phyloP scores from a whole-genome alignment of 2,113 vertebrate species.

The Mola mola region DNA sequence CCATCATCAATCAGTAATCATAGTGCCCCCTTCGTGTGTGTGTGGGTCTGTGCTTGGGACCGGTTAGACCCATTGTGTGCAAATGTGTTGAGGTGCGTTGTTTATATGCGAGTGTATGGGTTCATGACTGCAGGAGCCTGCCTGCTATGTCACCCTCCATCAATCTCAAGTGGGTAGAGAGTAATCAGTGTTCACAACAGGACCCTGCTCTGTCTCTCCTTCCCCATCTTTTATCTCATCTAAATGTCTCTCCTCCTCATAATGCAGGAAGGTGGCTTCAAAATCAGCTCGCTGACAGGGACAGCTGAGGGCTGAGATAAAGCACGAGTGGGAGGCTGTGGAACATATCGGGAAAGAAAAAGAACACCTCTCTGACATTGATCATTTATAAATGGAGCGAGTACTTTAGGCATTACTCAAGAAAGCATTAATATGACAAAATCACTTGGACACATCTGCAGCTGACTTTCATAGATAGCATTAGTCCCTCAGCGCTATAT shows the following conservation, averaged over 20 bases:
- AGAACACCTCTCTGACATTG: neutral
- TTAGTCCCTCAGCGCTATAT: neutral
- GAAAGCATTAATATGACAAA: slow-evolving; percentile 8
- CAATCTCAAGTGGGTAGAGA: slow-evolving; percentile 74
- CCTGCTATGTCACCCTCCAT: slow-evolving; percentile 72
- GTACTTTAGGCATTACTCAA: slow-evolving; percentile 1
- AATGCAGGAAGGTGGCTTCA: slow-evolving; percentile 25
- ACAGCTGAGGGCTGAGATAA: slow-evolving; percentile 10
- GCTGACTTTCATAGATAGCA: slow-evolving; percentile 1
- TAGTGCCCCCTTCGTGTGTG: slow-evolving; percentile 11
- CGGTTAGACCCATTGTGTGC: slow-evolving; percentile 28
- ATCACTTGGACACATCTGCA: neutral
- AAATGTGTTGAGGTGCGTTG: slow-evolving; percentile 9
- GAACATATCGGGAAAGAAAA: neutral
- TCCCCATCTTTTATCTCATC: slow-evolving; percentile 59
- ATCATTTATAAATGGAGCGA: slow-evolving; percentile 28
- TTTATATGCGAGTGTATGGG: slow-evolving; percentile 25
- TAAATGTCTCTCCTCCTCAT: slow-evolving; percentile 49
- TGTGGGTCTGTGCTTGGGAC: slow-evolving; percentile 15
- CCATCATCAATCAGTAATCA: slow-evolving; percentile 63
- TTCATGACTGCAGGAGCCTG: slow-evolving; percentile 17
- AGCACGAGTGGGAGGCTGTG: slow-evolving; percentile 16
- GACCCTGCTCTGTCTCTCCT: slow-evolving; percentile 54
- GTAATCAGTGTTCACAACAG: slow-evolving; percentile 79
- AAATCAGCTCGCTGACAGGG: slow-evolving; percentile 19